Base-by-base conservation (phyloP, 1,140 invertebrate genomes). In the Cyrtorhinus lividipennis region DNA sequence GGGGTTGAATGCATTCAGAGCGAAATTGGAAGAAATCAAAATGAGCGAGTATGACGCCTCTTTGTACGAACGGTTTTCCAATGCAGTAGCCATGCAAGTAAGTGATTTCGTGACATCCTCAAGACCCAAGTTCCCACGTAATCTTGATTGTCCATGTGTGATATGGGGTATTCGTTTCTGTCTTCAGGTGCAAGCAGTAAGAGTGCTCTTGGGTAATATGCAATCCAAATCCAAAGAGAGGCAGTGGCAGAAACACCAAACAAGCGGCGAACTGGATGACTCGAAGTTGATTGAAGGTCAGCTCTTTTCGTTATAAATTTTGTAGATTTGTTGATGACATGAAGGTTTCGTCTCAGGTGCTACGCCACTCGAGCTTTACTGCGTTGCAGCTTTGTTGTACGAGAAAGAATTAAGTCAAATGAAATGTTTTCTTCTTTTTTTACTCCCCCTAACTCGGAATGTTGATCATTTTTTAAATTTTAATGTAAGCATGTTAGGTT, bases 41-140 rank as follows among this genome's bases (percentile, higher is more conserved):
- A 98, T 98, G 95, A 92, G 88, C 68, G 86, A 90, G 69, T 92
- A 92, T 73, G 95, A 98, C 74, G 90, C 90, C 27, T 80, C 85
- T 46, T 69, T 94, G 1, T 98, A 98, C 71, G 82, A 84, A 22
- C 83, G 87, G 71, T 93, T 91, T 72, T 83, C 84, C 38, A 76
- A 78, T 48, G 83, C 87, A 38, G 91, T 96, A 15, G 75, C 83
- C 13, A 83, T 81, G 64, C 86, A 91, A 76, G 86, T 91, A 64
- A 73, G 22, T 10, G 30, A 8, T 38, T 38, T n/a, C n/a, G n/a
- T n/a, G n/a, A n/a, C 24, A 10, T 10, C 2, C 3, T n/a, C n/a
- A n/a, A n/a, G n/a, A n/a, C n/a, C n/a, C n/a, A n/a, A n/a, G n/a
- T n/a, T n/a, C n/a, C n/a, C n/a, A n/a, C n/a, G n/a, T n/a, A n/a